Base-by-base conservation (phyloP, 1,140 invertebrate species). In the Arion vulgaris region DNA sequence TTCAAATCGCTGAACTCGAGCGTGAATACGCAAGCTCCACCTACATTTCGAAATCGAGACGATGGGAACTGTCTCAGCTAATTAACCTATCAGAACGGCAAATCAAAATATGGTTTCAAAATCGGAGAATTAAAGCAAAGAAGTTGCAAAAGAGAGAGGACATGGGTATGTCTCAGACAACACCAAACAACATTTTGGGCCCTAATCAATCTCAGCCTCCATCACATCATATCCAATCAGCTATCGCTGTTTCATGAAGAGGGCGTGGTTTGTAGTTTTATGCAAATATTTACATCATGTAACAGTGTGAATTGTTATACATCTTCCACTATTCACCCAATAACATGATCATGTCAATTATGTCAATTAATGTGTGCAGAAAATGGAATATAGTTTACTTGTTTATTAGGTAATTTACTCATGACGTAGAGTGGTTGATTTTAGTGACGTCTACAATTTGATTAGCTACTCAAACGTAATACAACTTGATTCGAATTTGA, bases 61-160 rank as follows among this genome's bases (percentile, higher is more conserved):
- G 98, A 72, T 98, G 96, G 71, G 96, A 99, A 92, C 98, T 99
- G 84, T 98, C 98, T 0, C 95, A 96, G 38, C 95, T 96, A 1
- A 93, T 99, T 7, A 96, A 97, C 86, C 93, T 99, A 0, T 98
- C 96, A 82, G 98, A 99, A 93, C 97, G 98, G 0, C 97, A 98
- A 94, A 96, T 96, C 82, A 93, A 93, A 94, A 99, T 99, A 85
- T 99, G 98, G 98, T 99, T 99, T 91, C 98, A 99, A 94, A 99
- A 99, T 90, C 95, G 98, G 7, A 94, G 98, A 28, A 98, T 98
- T 34, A 99, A 99, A 92, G 99, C 98, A 96, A 99, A 99, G 84
- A 92, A 92, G 85, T 84, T 90, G 17, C 85, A 86, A 75, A 91
- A 91, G 85, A 72, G 88, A 74, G 89, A 91, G 72, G 90, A 89